phyloP scores from a whole-genome alignment of 2,888 invertebrate species.

The Pandemis cinnamomeana region DNA sequence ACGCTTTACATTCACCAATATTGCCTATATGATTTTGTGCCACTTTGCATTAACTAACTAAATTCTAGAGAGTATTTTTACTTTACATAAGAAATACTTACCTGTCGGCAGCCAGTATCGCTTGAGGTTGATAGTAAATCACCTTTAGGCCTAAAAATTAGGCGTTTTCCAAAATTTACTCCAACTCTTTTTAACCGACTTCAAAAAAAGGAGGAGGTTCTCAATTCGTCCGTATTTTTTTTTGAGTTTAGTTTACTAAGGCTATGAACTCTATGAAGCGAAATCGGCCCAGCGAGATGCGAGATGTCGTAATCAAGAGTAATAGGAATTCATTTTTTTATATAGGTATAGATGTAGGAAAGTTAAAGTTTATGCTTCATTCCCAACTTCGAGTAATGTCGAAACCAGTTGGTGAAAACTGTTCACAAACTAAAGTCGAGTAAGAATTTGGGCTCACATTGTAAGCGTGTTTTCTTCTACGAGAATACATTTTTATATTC shows the following conservation, averaged over 20 bases:
- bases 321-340: no score
- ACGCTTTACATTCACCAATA: neutral
- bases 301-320: no score
- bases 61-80: neutral
- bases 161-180: no score
- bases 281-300: no score
- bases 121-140: no score
- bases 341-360: neutral
- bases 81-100: neutral
- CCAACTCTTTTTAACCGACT: no score
- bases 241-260: no score
- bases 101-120: no score
- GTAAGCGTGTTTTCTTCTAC: slow-evolving; percentile 3
- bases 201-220: no score
- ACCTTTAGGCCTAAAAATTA: no score
- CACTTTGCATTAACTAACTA: neutral
- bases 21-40: neutral
- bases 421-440: slow-evolving; percentile 1
- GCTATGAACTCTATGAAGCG: no score
- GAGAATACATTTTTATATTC: neutral
- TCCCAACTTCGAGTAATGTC: neutral
- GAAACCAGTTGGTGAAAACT: neutral
- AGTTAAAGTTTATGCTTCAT: neutral
- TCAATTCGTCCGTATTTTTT: no score
- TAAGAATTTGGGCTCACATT: slow-evolving; percentile 8